Percentiles rank a stretch among this genome's conserved stretches.
Evolutionary conservation across 2,888 invertebrate species (phyloP).

Genomic region (Theristus sp.): DNA sequence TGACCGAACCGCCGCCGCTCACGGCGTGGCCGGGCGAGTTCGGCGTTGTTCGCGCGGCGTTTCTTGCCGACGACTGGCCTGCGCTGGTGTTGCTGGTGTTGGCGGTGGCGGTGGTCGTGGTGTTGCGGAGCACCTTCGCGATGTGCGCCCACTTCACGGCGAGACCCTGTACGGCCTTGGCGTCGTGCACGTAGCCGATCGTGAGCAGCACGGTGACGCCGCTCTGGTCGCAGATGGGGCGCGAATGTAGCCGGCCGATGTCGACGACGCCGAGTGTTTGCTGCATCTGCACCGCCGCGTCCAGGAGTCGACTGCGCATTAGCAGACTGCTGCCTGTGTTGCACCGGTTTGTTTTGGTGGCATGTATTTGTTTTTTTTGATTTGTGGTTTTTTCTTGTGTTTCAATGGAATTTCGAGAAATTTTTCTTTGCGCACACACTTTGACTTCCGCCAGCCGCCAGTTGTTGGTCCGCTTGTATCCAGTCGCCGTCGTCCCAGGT

Average conservation of each 20-base stretch:
- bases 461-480: constrained; percentile 34
- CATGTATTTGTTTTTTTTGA: no score
- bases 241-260: constrained; percentile 79
- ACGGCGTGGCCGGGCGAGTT: not conserved
- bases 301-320: constrained; percentile 57
- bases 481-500: constrained; percentile 90
- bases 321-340: not conserved
- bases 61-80: no score
- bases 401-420: no score
- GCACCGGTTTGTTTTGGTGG: no score
- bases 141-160: constrained; percentile 82
- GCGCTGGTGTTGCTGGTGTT: constrained; percentile 7
- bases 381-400: no score
- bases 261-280: constrained; percentile 60
- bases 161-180: constrained; percentile 51
- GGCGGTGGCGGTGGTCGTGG: constrained; percentile 16
- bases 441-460: no score
- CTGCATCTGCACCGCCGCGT: constrained; percentile 77
- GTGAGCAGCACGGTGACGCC: constrained; percentile 78
- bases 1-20: no score
- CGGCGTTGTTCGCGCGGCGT: no score
- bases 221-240: constrained; percentile 63
- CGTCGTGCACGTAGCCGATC: constrained; percentile 56
- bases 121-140: constrained; percentile 52
- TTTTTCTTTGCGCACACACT: no score